Evolutionary conservation across 2,888 invertebrate species (phyloP), one percentile per base, ranked within the genome.

Genomic region (Sarcophaga rosellei): DNA sequence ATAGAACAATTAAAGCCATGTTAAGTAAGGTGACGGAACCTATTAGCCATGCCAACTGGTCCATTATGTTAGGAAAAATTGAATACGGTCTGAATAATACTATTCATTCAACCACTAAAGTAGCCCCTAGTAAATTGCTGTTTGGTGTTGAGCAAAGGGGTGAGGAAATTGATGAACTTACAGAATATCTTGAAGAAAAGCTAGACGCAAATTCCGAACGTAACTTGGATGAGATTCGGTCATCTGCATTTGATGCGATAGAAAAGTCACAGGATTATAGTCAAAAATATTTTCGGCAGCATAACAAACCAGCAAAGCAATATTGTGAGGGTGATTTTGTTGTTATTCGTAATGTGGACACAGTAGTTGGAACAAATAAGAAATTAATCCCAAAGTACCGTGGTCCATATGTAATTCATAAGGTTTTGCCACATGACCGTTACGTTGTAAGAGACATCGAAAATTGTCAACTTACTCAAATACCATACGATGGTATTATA

Each of bases 61-160:
- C 25, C 17, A 21, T 11, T 61, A 75, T 44, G 44, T 15, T 65
- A 44, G 20, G 44, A 20, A 69, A 78, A 23, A 66, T 81, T 6
- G 79, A 87, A 80, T 87, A 82, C 47, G 82, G 82, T 20, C 70
- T 85, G 11, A 85, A 84, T 70, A 85, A 84, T 61, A 79, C 76
- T 20, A 23, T 77, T 0, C 76, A 81, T 47, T 63, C 65, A 35
- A 74, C 74, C 5, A 76, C 65, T 3, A 84, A 78, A 17, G 11
- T 70, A 20, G 25, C 69, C 5, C 81, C 65, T 10, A 86, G 81
- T n/a, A 20, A 4, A 57, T 23, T 79, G 47, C n/a, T 86, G 12
- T 85, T 87, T 62, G 85, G 85, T 2, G 69, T 85, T 10, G 17
- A 66, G 1, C 85, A 87, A 23, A 57, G 79, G 1, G 80, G 74